Percentiles rank a stretch among this genome's conserved stretches.
phyloP scores from a whole-genome alignment of 2,797 vertebrate species.

The Etheostoma nigrum region DNA sequence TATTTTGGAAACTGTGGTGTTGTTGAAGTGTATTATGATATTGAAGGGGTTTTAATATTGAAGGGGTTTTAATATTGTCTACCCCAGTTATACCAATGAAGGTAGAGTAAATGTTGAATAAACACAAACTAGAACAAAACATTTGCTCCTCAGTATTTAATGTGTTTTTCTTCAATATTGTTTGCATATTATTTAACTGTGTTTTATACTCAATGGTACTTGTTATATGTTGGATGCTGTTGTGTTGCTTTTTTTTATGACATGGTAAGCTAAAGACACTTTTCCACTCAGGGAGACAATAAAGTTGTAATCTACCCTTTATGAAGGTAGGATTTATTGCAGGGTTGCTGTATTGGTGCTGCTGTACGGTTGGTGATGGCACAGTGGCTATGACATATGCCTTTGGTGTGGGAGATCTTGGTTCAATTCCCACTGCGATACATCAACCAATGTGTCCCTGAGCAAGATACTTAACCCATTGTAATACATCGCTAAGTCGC shows the following conservation, averaged over 20 bases:
- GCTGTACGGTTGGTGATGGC: too few relatives aligned
- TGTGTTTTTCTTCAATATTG: neutral
- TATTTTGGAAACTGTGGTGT: neutral
- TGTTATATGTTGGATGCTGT: neutral
- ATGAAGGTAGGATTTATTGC: neutral
- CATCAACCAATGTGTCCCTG: too few relatives aligned
- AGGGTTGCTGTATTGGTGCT: neutral
- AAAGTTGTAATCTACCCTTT: neutral
- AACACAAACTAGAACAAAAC: neutral
- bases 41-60: neutral
- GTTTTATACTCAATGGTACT: neutral
- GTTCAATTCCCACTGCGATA: too few relatives aligned
- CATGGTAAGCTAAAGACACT: neutral
- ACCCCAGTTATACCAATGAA: neutral
- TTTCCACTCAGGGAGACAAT: neutral
- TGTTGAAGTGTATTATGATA: neutral
- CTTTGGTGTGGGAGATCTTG: too few relatives aligned
- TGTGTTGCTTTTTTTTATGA: neutral
- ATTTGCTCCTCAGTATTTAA: neutral
- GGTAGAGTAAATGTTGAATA: neutral
- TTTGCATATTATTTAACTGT: neutral
- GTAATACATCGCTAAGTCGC: too few relatives aligned
- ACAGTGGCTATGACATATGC: too few relatives aligned
- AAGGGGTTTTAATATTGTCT: neutral
- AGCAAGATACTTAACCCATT: too few relatives aligned